Evolutionary conservation across 2,888 invertebrate genomes (phyloP).

Genomic region (Drosophila setosimentum): DNA sequence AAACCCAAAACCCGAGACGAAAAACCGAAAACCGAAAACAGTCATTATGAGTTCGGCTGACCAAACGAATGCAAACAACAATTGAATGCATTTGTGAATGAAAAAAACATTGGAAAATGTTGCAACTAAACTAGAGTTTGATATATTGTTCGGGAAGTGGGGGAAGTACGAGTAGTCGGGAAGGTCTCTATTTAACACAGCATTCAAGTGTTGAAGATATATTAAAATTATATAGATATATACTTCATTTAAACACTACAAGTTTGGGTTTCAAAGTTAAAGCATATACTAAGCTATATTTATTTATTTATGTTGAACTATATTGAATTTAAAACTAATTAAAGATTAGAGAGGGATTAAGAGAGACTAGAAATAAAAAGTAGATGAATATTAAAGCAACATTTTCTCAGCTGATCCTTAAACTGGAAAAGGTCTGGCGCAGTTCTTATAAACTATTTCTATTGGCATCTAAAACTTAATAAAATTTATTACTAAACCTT

Average conservation of each 20-base stretch:
- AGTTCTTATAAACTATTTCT: background rate
- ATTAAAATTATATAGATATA: rapidly evolving
- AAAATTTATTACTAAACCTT: background rate
- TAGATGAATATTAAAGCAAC: background rate
- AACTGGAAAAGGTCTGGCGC: rapidly evolving
- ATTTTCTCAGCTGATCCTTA: background rate
- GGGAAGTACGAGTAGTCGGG: background rate
- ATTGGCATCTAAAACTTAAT: background rate
- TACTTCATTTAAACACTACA: background rate
- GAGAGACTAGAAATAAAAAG: background rate
- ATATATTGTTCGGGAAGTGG: background rate
- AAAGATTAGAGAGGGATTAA: background rate
- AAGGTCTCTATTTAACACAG: background rate
- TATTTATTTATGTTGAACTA: no score
- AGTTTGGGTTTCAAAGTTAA: background rate
- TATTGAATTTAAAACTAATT: background rate
- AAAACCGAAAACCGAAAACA: constrained; percentile 44
- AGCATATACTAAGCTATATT: no score
- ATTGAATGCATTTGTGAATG: constrained; percentile 19
- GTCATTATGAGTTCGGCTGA: constrained; percentile 69
- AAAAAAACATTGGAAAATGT: background rate
- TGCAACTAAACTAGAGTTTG: background rate
- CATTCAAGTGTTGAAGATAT: background rate
- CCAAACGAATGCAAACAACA: constrained; percentile 38
- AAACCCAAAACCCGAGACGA: constrained; percentile 32